phyloP scores from a whole-genome alignment of 1,140 invertebrate species.

The Trichonephila inaurata region DNA sequence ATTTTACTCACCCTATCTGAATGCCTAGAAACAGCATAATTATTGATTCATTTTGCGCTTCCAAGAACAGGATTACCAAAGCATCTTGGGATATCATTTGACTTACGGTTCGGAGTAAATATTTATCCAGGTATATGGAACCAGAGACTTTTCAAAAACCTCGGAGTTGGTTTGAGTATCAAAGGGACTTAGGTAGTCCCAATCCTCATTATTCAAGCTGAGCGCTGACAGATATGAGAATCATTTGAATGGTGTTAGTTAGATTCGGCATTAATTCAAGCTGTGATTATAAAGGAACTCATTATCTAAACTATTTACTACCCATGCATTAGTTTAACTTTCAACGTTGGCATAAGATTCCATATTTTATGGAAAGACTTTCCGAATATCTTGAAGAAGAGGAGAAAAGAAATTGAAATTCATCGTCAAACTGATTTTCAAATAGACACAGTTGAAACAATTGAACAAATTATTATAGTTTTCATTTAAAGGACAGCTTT shows the following conservation, averaged over 20 bases:
- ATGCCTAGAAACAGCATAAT: neutral
- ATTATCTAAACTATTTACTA: neutral
- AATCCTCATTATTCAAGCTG: conserved; percentile 8
- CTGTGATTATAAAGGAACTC: neutral
- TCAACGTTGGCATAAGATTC: neutral
- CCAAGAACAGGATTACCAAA: neutral
- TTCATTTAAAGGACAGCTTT: too few species aligned
- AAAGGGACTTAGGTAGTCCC: neutral
- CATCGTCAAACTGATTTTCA: too few species aligned
- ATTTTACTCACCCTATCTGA: neutral
- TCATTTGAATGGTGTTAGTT: conserved; percentile 5
- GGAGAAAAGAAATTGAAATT: too few species aligned
- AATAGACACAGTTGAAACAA: too few species aligned
- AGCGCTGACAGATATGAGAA: neutral
- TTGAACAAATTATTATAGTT: too few species aligned
- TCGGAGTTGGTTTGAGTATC: neutral
- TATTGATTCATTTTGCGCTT: conserved; percentile 25
- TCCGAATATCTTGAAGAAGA: neutral
- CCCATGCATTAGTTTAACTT: neutral
- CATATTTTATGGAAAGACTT: neutral
- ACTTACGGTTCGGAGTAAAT: neutral
- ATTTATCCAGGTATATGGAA: conserved; percentile 7
- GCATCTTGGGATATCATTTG: neutral
- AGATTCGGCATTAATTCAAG: conserved; percentile 12
- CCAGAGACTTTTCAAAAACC: neutral